phyloP scores from a whole-genome alignment of 2,888 invertebrate genomes.

The Fabriciana adippe region DNA sequence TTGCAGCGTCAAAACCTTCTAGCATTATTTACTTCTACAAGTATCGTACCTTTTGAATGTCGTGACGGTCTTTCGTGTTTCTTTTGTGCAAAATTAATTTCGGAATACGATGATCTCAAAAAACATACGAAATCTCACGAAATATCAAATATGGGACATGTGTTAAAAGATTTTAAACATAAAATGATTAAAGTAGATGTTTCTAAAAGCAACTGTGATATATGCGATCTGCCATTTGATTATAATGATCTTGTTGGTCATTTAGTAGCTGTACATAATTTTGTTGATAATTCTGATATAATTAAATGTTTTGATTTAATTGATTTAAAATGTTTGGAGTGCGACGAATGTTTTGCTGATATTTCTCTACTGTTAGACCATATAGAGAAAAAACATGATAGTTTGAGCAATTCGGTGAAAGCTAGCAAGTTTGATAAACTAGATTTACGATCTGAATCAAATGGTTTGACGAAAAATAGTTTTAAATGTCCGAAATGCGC shows the following conservation, averaged over 20 bases:
- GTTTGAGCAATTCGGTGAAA: neutral
- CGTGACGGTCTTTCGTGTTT: slow-evolving; percentile 44
- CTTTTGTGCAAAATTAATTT: slow-evolving; percentile 43
- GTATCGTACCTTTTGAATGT: slow-evolving; percentile 49
- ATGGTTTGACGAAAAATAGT: slow-evolving; percentile 19
- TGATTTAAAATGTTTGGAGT: slow-evolving; percentile 43
- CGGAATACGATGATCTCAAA: slow-evolving; percentile 41
- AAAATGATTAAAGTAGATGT: slow-evolving; percentile 45
- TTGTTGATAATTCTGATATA: slow-evolving; percentile 5
- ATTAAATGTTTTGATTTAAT: slow-evolving; percentile 34
- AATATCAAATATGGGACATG: slow-evolving; percentile 29
- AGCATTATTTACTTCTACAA: slow-evolving; percentile 46
- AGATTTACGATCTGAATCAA: neutral
- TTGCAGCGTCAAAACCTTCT: slow-evolving; percentile 47
- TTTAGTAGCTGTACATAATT: slow-evolving; percentile 38
- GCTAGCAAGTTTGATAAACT: neutral
- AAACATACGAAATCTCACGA: slow-evolving; percentile 48
- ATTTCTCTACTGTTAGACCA: slow-evolving; percentile 25
- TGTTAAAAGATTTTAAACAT: slow-evolving; percentile 15
- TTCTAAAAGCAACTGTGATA: slow-evolving; percentile 44
- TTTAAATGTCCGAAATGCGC: slow-evolving; percentile 33
- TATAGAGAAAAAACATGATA: slow-evolving; percentile 21
- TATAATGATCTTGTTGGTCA: slow-evolving; percentile 42
- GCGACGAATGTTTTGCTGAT: slow-evolving; percentile 33
- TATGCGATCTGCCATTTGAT: slow-evolving; percentile 42